Percentiles rank a stretch among this genome's conserved stretches.
phyloP scores from a whole-genome alignment of 2,888 invertebrate genomes.

The Cryptus viduatorius region DNA sequence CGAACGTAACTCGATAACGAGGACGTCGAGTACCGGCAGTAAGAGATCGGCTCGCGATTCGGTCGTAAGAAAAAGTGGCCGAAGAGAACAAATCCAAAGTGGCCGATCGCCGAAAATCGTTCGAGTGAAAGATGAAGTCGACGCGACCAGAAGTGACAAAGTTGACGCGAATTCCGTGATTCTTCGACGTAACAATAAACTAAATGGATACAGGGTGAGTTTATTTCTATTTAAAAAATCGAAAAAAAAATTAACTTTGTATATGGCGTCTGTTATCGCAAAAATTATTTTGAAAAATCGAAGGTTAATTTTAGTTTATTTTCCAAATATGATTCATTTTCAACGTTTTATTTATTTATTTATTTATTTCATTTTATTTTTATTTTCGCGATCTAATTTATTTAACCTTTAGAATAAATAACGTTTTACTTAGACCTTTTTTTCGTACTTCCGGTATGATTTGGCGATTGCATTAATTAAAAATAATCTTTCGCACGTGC shows the following conservation, averaged over 20 bases:
- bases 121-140: conserved; percentile 66
- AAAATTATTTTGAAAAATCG: too few species aligned
- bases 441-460: conserved; percentile 16
- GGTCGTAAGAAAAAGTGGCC: conserved; percentile 58
- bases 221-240: neutral
- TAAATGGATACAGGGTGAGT: conserved; percentile 77
- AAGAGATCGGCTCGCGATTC: conserved; percentile 68
- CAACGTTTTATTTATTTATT: too few species aligned
- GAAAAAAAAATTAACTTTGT: too few species aligned
- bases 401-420: conserved; percentile 18
- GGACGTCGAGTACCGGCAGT: conserved; percentile 57
- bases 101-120: conserved; percentile 69
- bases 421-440: conserved; percentile 3
- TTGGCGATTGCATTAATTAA: conserved; percentile 29
- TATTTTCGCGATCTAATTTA: neutral
- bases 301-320: too few species aligned
- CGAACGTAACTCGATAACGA: conserved; percentile 45
- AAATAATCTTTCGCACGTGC: conserved; percentile 50
- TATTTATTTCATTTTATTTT: too few species aligned
- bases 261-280: too few species aligned
- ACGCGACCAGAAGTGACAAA: conserved; percentile 46
- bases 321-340: too few species aligned
- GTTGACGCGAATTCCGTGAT: conserved; percentile 65
- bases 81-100: conserved; percentile 58
- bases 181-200: conserved; percentile 73